Evolutionary conservation across 2,888 invertebrate species (phyloP).

Genomic region (Congeria kusceri): DNA sequence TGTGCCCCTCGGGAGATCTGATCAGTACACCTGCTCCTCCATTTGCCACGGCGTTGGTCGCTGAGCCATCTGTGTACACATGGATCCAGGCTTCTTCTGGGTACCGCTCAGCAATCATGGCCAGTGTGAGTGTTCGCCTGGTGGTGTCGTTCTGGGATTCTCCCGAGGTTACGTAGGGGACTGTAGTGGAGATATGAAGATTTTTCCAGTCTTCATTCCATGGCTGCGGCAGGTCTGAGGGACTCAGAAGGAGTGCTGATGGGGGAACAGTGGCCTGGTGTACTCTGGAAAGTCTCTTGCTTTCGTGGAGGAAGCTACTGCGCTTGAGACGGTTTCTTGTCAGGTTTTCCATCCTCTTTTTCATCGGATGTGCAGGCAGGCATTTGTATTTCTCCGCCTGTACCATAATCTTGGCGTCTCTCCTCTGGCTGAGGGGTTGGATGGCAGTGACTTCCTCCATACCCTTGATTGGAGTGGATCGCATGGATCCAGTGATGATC

Average conservation of each 20-base stretch:
- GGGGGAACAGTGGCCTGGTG: no score
- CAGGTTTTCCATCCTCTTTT: conserved; percentile 11
- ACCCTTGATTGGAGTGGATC: neutral
- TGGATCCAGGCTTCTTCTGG: conserved; percentile 7
- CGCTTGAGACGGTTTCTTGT: conserved; percentile 11
- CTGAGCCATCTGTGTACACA: conserved; percentile 32
- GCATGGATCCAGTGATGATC: neutral
- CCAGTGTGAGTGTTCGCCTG: neutral
- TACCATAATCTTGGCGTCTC: conserved; percentile 12
- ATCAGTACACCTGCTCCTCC: conserved; percentile 30
- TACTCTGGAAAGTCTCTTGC: no score
- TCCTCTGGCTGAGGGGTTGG: conserved; percentile 9
- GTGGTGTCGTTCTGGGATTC: no score
- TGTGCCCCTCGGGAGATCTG: neutral
- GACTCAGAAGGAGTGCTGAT: no score
- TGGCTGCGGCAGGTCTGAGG: no score
- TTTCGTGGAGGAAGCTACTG: no score
- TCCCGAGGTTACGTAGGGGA: no score
- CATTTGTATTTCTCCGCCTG: no score
- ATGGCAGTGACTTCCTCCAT: conserved; percentile 22
- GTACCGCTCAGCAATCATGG: conserved; percentile 17
- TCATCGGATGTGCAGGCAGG: no score
- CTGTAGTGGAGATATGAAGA: no score
- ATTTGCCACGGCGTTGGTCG: conserved; percentile 19
- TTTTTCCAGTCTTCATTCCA: no score